These are phyloP conservation scores for Amia ocellicauda DNA, from an alignment of 2,113 vertebrate species.

Conservation along the genomic window DNA sequence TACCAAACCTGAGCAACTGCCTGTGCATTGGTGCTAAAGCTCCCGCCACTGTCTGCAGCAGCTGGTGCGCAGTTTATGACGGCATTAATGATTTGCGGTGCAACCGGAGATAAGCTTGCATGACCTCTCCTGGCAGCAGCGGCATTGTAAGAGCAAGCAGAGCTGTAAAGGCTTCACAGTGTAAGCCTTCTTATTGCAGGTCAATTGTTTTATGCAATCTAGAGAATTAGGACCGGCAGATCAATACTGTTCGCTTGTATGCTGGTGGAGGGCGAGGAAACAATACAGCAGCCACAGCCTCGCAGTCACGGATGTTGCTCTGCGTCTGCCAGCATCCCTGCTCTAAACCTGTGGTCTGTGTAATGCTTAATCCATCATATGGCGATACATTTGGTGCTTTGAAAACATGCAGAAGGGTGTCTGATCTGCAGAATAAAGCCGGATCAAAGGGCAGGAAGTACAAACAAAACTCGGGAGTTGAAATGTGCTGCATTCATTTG, in stretches of 20 bases:
- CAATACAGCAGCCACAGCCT: not conserved
- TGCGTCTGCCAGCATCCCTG: not conserved
- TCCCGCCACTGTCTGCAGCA: not conserved
- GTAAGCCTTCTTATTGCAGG: slow-evolving; percentile 9
- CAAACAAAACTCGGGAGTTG: not conserved
- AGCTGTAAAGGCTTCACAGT: not conserved
- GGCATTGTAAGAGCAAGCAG: not conserved
- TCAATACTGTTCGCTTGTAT: not conserved
- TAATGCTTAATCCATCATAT: not conserved
- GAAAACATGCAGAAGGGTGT: not conserved
- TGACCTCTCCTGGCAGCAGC: not conserved
- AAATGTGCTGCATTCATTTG: not conserved
- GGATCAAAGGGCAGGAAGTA: not conserved
- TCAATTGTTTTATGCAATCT: slow-evolving; percentile 12
- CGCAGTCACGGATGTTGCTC: no score
- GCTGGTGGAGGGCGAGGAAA: not conserved
- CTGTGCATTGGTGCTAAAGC: not conserved
- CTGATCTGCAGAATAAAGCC: not conserved
- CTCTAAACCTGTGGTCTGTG: not conserved
- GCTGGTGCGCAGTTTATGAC: not conserved
- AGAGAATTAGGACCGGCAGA: not conserved
- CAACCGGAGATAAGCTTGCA: no score
- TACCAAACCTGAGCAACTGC: not conserved
- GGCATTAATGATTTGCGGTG: not conserved
- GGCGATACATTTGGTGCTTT: not conserved